phyloP scores from a whole-genome alignment of 37 sponge, comb jelly and placozoan species.

The Dysidea cf. avara region DNA sequence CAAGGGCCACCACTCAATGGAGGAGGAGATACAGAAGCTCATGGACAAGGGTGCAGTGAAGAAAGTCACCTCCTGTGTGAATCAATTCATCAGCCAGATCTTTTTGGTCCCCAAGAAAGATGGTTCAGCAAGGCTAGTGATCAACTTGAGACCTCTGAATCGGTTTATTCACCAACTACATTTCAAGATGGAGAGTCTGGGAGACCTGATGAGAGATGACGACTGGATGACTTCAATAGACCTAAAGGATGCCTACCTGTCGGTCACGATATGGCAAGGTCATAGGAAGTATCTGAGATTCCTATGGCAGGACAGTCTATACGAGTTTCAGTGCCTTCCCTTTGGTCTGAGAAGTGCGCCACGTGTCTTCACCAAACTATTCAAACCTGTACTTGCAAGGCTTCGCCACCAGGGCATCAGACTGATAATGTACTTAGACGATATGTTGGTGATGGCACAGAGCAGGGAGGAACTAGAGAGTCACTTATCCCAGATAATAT shows the following conservation, averaged over 20 bases:
- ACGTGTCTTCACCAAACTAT: slow-evolving; percentile 12
- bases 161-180: not conserved
- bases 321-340: slow-evolving; percentile 14
- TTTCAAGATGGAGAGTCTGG: slow-evolving; percentile 12
- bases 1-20: too few relatives aligned
- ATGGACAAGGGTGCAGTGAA: too few relatives aligned
- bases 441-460: slow-evolving; percentile 8
- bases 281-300: slow-evolving; percentile 1
- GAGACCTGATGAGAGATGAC: not conserved
- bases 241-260: slow-evolving; percentile 20
- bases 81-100: slow-evolving; percentile 3
- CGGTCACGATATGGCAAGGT: not conserved
- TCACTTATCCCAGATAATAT: not conserved
- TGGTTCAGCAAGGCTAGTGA: slow-evolving; percentile 1
- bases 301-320: not conserved
- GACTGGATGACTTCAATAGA: slow-evolving; percentile 11
- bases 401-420: slow-evolving; percentile 1
- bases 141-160: not conserved
- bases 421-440: slow-evolving; percentile 5
- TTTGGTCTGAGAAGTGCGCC: slow-evolving; percentile 18
- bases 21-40: too few relatives aligned
- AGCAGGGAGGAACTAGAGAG: not conserved
- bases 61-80: too few relatives aligned
- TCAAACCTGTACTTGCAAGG: not conserved
- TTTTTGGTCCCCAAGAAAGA: slow-evolving; percentile 25